Conservation (phyloP, 1,140 invertebrate species). For the Papilio aristodemus region DNA sequence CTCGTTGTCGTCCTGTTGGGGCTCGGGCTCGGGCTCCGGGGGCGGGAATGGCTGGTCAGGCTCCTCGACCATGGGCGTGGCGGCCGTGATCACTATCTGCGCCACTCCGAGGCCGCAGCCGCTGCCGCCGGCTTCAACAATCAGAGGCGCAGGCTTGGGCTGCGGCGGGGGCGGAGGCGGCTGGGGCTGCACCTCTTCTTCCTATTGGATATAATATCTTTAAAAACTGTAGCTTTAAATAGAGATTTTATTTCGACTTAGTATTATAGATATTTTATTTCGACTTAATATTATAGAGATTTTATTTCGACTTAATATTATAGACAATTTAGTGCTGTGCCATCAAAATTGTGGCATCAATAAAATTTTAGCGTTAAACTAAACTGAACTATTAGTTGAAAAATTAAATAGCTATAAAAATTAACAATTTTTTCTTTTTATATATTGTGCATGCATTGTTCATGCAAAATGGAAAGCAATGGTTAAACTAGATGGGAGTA, state of each 20-base stretch:
- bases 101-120: slow-evolving; percentile 86
- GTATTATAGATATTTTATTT: too few species aligned
- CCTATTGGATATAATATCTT: slow-evolving; percentile 42
- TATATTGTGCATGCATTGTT: slow-evolving; percentile 24
- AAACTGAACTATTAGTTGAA: background rate
- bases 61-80: slow-evolving; percentile 92
- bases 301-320: background rate
- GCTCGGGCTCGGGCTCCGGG: slow-evolving; percentile 73
- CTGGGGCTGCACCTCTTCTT: slow-evolving; percentile 53
- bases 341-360: background rate
- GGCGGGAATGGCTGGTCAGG: slow-evolving; percentile 85
- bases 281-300: too few species aligned
- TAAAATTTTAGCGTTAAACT: background rate
- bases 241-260: slow-evolving; percentile 1
- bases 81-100: slow-evolving; percentile 93
- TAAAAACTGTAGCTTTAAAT: slow-evolving; percentile 8
- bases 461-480: slow-evolving; percentile 31
- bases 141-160: slow-evolving; percentile 65
- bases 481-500: slow-evolving; percentile 15
- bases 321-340: background rate
- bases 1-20: slow-evolving; percentile 61
- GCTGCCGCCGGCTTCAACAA: slow-evolving; percentile 58
- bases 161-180: slow-evolving; percentile 38
- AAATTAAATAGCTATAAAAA: background rate
- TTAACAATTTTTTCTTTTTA: background rate